Base-by-base conservation (phyloP, 2,888 invertebrate genomes). In the Callyntrura guangdongensis region DNA sequence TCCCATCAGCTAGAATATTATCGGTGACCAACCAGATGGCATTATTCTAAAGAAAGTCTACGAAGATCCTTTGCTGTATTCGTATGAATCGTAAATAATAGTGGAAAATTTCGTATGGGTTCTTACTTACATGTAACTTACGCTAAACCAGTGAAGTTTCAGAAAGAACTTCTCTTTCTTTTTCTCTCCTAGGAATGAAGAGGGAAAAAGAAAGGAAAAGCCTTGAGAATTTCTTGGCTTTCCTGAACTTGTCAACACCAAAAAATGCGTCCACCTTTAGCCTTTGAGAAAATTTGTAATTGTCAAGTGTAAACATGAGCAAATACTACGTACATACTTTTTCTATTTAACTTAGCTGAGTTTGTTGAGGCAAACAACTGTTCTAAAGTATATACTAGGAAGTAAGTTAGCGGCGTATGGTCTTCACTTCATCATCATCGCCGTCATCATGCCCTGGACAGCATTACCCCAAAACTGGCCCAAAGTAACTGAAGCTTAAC, bases 281-380 rank as follows among this genome's bases (percentile, higher is more conserved):
- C 87, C 85, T 86, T 90, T 90, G 79, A 67, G 83, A 74, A 79
- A 72, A 67, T 86, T 79, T 90, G 90, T 90, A 90, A 90, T 90
- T 90, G 85, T 90, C 90, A 90, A 69, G 85, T 90, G 85, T 90
- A 90, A 90, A 90, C 84, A 90, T 22, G 69, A 49, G 22, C 45
- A 85, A 49, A 49, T 45, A 82, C 61, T 74, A 61, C 45, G 81
- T 79, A 86, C 72, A 64, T 83, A 47, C 12, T 85, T 85, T 56
- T 74, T 90, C 81, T 90, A 79, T 90, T 90, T 85, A 86, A 90
- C 79, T 86, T 90, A 64, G 67, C 12, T 81, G 53, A 85, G 81
- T 81, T 59, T 77, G 67, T 85, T 86, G 79, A 72, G 72, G 77
- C 84, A 64, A 11, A 81, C 53, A 53, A 82, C 36, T 45, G 17